Base-by-base conservation (phyloP, 2,797 vertebrate species). In the Eidolon dupreanum region DNA sequence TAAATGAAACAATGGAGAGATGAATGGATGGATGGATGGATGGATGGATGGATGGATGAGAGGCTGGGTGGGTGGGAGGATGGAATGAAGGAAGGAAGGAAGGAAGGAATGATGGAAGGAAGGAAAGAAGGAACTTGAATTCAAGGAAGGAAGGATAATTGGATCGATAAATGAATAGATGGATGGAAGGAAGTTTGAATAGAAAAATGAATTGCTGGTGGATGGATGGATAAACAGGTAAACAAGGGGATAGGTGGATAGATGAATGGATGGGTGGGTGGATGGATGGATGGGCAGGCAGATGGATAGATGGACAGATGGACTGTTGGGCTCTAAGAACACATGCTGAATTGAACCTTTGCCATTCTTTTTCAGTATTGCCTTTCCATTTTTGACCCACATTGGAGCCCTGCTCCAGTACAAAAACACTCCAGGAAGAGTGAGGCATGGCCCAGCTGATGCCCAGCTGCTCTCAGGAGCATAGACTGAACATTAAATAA, bases 401-500 rank as follows among this genome's bases (percentile, higher is more conserved):
- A 17, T 12, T 36, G 15, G 13, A 43, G 79, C 31, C 46, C 68
- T 7, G 4, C 24, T 17, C 53, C n/a, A 57, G 59, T 26, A 13
- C 0, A n/a, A 53, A 66, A 61, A 19, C 16, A 2, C 43, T 24
- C 33, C 22, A 5, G 70, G 38, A 75, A 75, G 86, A 83, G 92
- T 0, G 2, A 17, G 38, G 26, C 83, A 11, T 13, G 46, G 46
- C 59, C 38, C 77, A 55, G 85, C 28, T 36, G 49, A 90, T 70
- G 49, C 85, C 91, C 17, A 22, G 57, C 68, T 68, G 85, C 73
- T 66, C 97, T 86, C 65, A 0, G 90, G 97, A 88, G 87, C 82
- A 20, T 95, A 74, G 88, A 96, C 93, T 92, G 92, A 53, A 74
- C 93, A 97, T 98, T 96, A 95, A 96, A 96, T 97, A 97, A 97